Percentiles rank a stretch among this genome's conserved stretches.
These are phyloP conservation scores for Pongo pygmaeus DNA, from an alignment of 2,113 vertebrate species.

Conservation along the genomic window DNA sequence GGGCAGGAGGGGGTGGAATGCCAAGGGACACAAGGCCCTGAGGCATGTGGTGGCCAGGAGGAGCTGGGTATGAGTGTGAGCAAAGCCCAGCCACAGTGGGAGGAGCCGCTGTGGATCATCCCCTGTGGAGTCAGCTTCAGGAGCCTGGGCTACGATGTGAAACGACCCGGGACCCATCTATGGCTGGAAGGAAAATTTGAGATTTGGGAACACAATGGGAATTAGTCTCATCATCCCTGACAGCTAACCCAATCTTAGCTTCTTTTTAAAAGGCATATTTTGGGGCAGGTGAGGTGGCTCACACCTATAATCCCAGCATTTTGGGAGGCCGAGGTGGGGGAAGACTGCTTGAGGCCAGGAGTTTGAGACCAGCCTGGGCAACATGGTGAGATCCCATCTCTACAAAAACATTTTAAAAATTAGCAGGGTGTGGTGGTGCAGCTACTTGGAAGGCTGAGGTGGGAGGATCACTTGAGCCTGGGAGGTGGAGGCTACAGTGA, in stretches of 20 bases:
- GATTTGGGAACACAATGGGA: neutral
- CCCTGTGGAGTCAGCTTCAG: neutral
- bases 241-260: neutral
- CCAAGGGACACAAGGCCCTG: too few relatives aligned
- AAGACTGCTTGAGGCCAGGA: too few relatives aligned
- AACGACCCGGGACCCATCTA: neutral
- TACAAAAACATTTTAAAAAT: too few relatives aligned
- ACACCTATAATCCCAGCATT: too few relatives aligned
- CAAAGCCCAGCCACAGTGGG: neutral
- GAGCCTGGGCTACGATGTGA: neutral
- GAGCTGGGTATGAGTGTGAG: neutral
- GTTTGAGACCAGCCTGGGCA: too few relatives aligned
- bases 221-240: neutral
- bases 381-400: too few relatives aligned
- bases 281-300: rapidly evolving
- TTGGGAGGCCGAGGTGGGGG: too few relatives aligned
- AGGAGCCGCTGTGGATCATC: too few relatives aligned
- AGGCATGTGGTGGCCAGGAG: neutral
- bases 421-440: too few relatives aligned
- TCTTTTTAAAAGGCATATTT: neutral
- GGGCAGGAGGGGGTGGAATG: neutral
- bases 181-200: neutral
- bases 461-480: too few relatives aligned
- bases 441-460: too few relatives aligned
- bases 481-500: too few relatives aligned